Conservation (phyloP, 2,888 invertebrate genomes). For the Apamea anceps region DNA sequence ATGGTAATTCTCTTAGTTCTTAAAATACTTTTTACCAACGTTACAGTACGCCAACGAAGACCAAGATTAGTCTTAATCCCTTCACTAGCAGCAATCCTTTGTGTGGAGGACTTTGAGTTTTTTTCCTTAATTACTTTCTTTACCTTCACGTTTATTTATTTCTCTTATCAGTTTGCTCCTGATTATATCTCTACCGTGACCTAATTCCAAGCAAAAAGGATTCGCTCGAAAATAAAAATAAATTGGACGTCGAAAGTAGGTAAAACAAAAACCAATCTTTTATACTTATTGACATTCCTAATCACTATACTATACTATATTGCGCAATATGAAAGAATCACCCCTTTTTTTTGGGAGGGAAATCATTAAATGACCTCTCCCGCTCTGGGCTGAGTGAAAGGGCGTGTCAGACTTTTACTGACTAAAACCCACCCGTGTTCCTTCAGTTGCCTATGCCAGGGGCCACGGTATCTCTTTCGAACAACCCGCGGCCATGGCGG, state of each 20-base stretch:
- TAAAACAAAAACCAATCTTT: conserved; percentile 33
- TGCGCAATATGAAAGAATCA: neutral
- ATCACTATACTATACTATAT: conserved; percentile 12
- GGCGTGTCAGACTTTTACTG: too few species aligned
- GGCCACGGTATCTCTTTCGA: too few species aligned
- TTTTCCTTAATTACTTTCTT: conserved; percentile 41
- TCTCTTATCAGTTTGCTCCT: conserved; percentile 31
- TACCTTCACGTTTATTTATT: conserved; percentile 6
- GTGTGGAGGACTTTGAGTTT: neutral
- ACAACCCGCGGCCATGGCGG: too few species aligned
- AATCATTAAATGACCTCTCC: too few species aligned
- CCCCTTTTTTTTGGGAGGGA: too few species aligned
- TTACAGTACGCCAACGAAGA: neutral
- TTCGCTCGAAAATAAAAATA: conserved; percentile 34
- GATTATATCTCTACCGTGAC: conserved; percentile 34
- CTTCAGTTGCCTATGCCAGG: too few species aligned
- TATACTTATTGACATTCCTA: conserved; percentile 36
- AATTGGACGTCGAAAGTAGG: conserved; percentile 12
- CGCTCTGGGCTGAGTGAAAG: too few species aligned
- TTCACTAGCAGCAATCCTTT: neutral
- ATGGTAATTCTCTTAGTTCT: neutral
- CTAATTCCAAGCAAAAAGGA: conserved; percentile 10
- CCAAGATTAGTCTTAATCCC: neutral
- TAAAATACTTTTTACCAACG: conserved; percentile 2
- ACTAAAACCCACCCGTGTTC: too few species aligned